These are phyloP conservation scores for Trogon surrucura DNA, from an alignment of 2,113 vertebrate genomes.

Conservation along the genomic window DNA sequence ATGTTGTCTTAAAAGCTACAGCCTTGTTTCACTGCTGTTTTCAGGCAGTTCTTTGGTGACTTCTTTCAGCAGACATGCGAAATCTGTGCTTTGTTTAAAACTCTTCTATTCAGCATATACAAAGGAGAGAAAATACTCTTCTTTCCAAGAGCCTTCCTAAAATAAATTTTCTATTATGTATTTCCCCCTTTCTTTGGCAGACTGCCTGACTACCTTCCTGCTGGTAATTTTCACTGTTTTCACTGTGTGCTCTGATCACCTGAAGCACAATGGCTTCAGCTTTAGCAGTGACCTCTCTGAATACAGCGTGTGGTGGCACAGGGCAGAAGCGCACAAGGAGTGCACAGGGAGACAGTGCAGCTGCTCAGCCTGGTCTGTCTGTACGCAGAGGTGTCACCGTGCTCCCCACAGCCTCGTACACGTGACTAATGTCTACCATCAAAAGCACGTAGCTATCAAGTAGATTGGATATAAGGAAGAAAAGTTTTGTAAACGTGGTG, in stretches of 20 bases:
- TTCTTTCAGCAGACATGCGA: not conserved
- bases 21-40: not conserved
- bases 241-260: not conserved
- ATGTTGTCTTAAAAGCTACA: conserved; percentile 10
- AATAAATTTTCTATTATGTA: not conserved
- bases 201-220: not conserved
- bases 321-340: not conserved
- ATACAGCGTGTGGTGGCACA: fast-evolving
- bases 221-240: not conserved
- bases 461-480: not conserved
- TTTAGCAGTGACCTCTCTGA: not conserved
- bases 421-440: not conserved
- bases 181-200: not conserved
- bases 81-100: conserved; percentile 30
- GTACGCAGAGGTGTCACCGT: not conserved
- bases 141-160: not conserved
- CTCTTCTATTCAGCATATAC: not conserved
- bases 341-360: not conserved
- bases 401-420: fast-evolving
- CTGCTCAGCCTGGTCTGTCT: not conserved
- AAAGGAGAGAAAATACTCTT: not conserved
- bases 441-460: not conserved
- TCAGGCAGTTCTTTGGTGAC: not conserved
- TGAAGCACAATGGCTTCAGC: not conserved
- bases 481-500: not conserved